phyloP scores from a whole-genome alignment of 1,140 invertebrate genomes.

The Trachymyrmex septentrionalis region DNA sequence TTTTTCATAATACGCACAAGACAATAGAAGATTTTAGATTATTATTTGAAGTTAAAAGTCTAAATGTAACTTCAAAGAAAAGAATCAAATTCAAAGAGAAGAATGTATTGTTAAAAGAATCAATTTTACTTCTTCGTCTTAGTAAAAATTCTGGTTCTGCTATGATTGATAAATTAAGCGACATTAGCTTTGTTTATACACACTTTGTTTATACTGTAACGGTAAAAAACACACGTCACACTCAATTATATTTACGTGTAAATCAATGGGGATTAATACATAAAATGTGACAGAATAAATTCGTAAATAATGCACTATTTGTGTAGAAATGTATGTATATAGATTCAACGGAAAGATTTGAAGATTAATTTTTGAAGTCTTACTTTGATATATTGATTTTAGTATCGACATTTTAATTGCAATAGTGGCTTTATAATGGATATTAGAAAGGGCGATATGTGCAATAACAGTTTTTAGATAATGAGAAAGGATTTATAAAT shows the following conservation, averaged over 20 bases:
- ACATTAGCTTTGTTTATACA: slow-evolving; percentile 15
- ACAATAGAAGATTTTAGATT: not conserved
- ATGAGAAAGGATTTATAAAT: slow-evolving; percentile 46
- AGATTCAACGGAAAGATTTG: slow-evolving; percentile 30
- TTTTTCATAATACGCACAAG: not conserved
- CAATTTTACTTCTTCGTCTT: not conserved
- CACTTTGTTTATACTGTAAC: not conserved
- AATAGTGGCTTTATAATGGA: slow-evolving; percentile 22
- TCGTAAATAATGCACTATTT: slow-evolving; percentile 66
- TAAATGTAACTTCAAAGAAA: not conserved
- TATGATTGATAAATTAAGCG: slow-evolving; percentile 9
- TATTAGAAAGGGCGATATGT: slow-evolving; percentile 40
- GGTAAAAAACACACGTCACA: slow-evolving; percentile 21
- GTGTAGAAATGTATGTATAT: slow-evolving; percentile 60
- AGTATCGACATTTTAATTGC: not conserved
- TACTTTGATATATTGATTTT: slow-evolving; percentile 11
- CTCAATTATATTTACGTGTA: not conserved
- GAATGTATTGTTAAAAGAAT: not conserved
- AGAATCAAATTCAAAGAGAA: not conserved
- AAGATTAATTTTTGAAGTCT: slow-evolving; percentile 26
- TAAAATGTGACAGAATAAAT: slow-evolving; percentile 52
- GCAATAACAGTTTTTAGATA: slow-evolving; percentile 54
- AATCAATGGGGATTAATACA: slow-evolving; percentile 63
- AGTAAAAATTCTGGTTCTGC: not conserved
- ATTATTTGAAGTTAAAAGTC: not conserved